A percentile compares a stretch with the other conserved stretches of the same genome.
phyloP scores from a whole-genome alignment of 2,888 invertebrate species.

The Dexiosoma caninum region DNA sequence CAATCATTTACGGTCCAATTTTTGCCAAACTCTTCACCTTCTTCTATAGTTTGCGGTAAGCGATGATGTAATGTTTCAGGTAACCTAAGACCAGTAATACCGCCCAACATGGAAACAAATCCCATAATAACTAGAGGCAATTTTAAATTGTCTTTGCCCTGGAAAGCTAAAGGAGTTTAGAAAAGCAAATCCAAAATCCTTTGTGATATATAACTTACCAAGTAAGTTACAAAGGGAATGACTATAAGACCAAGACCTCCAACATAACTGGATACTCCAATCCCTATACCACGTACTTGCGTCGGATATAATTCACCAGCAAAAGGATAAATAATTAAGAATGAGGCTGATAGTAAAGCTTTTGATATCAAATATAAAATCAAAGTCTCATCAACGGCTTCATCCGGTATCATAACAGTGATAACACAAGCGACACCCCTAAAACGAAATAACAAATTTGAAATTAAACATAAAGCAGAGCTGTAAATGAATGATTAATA shows the following conservation, averaged over 20 bases:
- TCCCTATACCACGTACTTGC: constrained; percentile 91
- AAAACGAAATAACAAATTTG: background rate
- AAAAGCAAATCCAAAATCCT: background rate
- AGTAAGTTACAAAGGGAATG: constrained; percentile 93
- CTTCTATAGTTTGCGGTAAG: constrained; percentile 91
- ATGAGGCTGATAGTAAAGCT: constrained; percentile 93
- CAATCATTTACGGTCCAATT: constrained; percentile 88
- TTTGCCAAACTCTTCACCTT: constrained; percentile 92
- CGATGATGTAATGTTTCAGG: constrained; percentile 91
- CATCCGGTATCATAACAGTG: constrained; percentile 89
- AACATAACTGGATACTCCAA: constrained; percentile 93
- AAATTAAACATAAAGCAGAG: no score
- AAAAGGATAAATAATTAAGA: constrained; percentile 94
- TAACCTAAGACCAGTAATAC: constrained; percentile 86
- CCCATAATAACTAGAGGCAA: constrained; percentile 92
- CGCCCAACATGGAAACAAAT: constrained; percentile 87
- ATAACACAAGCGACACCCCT: constrained; percentile 91
- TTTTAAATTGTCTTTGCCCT: constrained; percentile 91
- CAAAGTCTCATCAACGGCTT: constrained; percentile 86
- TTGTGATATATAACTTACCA: constrained; percentile 81
- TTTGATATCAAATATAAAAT: constrained; percentile 89
- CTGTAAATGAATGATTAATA: no score
- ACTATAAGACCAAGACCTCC: constrained; percentile 92
- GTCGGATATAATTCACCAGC: constrained; percentile 95
- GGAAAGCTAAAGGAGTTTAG: constrained; percentile 19